These are phyloP conservation scores for Cephus spinipes DNA, from an alignment of 2,888 invertebrate genomes.

Conservation along the genomic window DNA sequence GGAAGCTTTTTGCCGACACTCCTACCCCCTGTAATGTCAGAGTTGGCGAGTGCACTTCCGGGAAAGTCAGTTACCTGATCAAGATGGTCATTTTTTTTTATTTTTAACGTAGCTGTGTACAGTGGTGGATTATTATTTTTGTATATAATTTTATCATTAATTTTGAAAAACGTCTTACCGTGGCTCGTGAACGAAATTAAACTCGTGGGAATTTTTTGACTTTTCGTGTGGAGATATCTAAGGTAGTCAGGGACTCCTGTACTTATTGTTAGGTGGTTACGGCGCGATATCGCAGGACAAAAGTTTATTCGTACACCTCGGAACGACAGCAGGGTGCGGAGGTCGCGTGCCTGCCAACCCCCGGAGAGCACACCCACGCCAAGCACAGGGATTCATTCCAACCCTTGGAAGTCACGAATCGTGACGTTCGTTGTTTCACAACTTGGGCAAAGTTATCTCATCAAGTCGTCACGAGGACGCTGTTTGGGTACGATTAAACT, in stretches of 20 bases:
- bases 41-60: not conserved
- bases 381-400: constrained; percentile 32
- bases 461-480: constrained; percentile 52
- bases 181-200: no score
- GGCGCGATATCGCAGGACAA: constrained; percentile 26
- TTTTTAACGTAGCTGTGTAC: not conserved
- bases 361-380: constrained; percentile 16
- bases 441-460: constrained; percentile 51
- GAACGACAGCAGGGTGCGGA: constrained; percentile 31
- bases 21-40: not conserved
- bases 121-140: not conserved
- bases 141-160: no score
- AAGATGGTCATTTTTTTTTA: not conserved
- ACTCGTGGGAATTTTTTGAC: no score
- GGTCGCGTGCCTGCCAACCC: constrained; percentile 39
- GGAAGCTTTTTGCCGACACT: not conserved
- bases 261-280: constrained; percentile 8
- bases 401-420: constrained; percentile 42
- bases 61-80: not conserved
- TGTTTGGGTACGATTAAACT: constrained; percentile 34
- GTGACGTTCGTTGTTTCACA: constrained; percentile 48
- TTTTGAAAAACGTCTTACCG: no score
- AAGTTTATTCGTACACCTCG: constrained; percentile 25
- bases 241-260: not conserved
- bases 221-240: no score